Evolutionary conservation across 2,113 vertebrate species (phyloP).

Genomic region (Callaeas wilsoni): DNA sequence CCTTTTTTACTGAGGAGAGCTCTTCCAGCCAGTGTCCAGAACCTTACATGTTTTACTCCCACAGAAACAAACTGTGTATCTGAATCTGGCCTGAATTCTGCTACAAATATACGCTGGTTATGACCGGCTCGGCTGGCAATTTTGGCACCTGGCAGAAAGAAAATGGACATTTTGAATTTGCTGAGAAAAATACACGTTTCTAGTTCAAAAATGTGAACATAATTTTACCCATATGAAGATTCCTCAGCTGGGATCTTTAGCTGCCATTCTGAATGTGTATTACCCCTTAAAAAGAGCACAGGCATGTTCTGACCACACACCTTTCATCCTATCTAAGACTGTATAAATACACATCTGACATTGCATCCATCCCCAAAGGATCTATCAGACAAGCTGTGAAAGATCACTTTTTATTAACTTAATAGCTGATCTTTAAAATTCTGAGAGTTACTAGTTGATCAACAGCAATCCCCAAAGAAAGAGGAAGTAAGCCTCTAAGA

Average conservation of each 20-base stretch:
- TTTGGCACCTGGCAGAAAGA: slow-evolving; percentile 84
- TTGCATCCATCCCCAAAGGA: not conserved
- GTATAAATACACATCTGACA: not conserved
- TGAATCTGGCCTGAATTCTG: slow-evolving; percentile 96
- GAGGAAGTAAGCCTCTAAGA: not conserved
- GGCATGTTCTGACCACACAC: not conserved
- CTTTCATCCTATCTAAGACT: not conserved
- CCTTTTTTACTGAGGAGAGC: slow-evolving; percentile 94
- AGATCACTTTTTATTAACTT: not conserved
- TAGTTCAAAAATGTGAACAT: not conserved
- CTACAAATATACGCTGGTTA: slow-evolving; percentile 94
- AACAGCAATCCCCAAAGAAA: not conserved
- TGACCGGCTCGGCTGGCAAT: slow-evolving; percentile 90
- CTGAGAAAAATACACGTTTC: not conserved
- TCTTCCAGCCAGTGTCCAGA: slow-evolving; percentile 94
- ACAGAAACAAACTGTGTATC: slow-evolving; percentile 98
- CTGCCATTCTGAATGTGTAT: not conserved
- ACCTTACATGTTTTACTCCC: slow-evolving; percentile 95
- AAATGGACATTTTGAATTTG: not conserved
- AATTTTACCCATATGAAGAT: not conserved
- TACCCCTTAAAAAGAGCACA: not conserved
- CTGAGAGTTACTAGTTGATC: not conserved
- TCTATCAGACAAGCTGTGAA: not conserved
- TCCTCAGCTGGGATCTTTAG: not conserved
- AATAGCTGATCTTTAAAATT: not conserved